phyloP scores from a whole-genome alignment of 1,140 invertebrate genomes.

The Drosophila equinoxialis region DNA sequence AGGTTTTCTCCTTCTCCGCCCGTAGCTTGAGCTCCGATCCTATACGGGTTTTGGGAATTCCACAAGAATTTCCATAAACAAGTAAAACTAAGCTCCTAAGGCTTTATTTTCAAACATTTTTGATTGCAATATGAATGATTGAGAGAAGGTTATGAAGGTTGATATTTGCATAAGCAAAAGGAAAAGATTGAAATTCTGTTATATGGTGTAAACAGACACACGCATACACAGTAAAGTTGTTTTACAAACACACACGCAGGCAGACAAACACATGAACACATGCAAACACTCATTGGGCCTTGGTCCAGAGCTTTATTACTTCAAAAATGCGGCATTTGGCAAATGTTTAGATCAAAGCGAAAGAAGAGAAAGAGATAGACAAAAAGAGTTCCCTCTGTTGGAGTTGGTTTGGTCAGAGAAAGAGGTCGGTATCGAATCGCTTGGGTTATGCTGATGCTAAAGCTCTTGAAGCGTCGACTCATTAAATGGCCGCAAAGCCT shows the following conservation, averaged over 20 bases:
- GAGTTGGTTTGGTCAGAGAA: slow-evolving; percentile 6
- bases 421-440: slow-evolving; percentile 1
- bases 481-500: slow-evolving; percentile 58
- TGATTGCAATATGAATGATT: neutral
- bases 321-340: slow-evolving; percentile 64
- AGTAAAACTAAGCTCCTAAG: neutral
- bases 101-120: neutral
- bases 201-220: slow-evolving; percentile 18
- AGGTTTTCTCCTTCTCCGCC: too few relatives aligned
- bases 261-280: neutral
- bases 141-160: neutral
- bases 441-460: slow-evolving; percentile 15
- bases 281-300: neutral
- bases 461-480: slow-evolving; percentile 20
- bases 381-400: neutral
- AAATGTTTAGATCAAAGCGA: slow-evolving; percentile 40
- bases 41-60: too few relatives aligned
- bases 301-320: slow-evolving; percentile 54
- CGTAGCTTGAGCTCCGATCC: too few relatives aligned
- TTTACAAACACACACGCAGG: neutral
- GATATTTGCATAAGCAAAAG: neutral
- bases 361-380: slow-evolving; percentile 2
- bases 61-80: neutral
- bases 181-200: slow-evolving; percentile 10
- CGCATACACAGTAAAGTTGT: neutral